Conservation (phyloP, 2,888 invertebrate genomes). For the Ectropis crepuscularia region DNA sequence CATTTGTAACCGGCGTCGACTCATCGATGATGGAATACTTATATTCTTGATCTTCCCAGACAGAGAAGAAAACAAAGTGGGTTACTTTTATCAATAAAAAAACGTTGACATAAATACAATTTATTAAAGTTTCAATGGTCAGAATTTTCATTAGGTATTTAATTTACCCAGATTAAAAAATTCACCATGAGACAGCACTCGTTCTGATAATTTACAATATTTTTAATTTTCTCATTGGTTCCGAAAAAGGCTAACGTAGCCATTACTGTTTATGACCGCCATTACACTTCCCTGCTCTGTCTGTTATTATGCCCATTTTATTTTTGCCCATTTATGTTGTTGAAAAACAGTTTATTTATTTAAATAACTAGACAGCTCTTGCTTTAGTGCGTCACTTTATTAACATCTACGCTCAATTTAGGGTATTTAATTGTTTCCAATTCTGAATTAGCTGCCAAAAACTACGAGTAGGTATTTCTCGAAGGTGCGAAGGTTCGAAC, state of each 20-base stretch:
- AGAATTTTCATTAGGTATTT: background rate
- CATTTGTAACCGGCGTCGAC: too few species aligned
- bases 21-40: too few species aligned
- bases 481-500: too few species aligned
- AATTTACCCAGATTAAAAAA: background rate
- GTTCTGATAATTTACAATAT: conserved; percentile 12
- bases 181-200: background rate
- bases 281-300: conserved; percentile 13
- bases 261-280: conserved; percentile 14
- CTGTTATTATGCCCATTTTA: conserved; percentile 16
- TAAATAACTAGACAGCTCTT: background rate
- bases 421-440: too few species aligned
- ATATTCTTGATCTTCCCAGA: too few species aligned
- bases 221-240: conserved; percentile 17
- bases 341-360: background rate
- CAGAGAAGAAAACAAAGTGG: too few species aligned
- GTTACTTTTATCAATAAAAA: too few species aligned
- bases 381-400: background rate
- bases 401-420: too few species aligned
- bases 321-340: conserved; percentile 9
- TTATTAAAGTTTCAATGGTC: too few species aligned
- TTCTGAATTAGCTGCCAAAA: too few species aligned
- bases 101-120: too few species aligned
- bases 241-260: conserved; percentile 19
- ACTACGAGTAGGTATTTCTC: too few species aligned